phyloP scores from a whole-genome alignment of 2,797 vertebrate genomes.

The Coendou prehensilis region DNA sequence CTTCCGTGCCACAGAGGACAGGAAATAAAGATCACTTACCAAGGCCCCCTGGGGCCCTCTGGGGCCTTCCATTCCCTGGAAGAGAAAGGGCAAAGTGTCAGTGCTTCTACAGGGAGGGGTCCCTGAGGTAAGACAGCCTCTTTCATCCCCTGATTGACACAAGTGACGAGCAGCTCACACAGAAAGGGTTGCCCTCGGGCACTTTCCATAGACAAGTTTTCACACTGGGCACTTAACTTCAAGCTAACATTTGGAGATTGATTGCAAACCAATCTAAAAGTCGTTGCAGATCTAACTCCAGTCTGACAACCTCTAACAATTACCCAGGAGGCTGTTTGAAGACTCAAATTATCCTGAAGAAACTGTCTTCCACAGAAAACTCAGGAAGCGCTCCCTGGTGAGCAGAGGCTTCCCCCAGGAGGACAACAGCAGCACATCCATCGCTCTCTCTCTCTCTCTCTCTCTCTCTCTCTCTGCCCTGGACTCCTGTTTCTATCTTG shows the following conservation, averaged over 20 bases:
- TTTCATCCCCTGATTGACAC: background rate
- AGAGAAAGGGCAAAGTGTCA: constrained; percentile 40
- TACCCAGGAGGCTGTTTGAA: background rate
- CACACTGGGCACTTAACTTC: constrained; percentile 25
- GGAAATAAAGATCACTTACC: constrained; percentile 28
- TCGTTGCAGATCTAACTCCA: background rate
- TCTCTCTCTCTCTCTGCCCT: background rate
- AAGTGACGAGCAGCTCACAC: background rate
- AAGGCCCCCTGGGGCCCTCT: constrained; percentile 61
- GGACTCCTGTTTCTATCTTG: background rate
- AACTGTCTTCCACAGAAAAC: background rate
- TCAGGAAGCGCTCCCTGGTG: background rate
- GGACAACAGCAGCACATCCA: too few species aligned
- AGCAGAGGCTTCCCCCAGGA: background rate
- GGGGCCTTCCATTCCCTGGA: constrained; percentile 76
- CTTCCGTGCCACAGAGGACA: background rate
- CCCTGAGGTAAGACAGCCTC: background rate
- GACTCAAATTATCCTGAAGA: constrained; percentile 4
- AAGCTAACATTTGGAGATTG: constrained; percentile 41
- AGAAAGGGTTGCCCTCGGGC: background rate
- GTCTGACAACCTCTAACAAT: background rate
- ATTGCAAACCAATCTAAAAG: constrained; percentile 53
- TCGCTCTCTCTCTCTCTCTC: background rate
- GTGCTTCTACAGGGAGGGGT: background rate
- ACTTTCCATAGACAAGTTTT: background rate